phyloP scores from a whole-genome alignment of 2,888 invertebrate species.

The Idaea dimidiata region DNA sequence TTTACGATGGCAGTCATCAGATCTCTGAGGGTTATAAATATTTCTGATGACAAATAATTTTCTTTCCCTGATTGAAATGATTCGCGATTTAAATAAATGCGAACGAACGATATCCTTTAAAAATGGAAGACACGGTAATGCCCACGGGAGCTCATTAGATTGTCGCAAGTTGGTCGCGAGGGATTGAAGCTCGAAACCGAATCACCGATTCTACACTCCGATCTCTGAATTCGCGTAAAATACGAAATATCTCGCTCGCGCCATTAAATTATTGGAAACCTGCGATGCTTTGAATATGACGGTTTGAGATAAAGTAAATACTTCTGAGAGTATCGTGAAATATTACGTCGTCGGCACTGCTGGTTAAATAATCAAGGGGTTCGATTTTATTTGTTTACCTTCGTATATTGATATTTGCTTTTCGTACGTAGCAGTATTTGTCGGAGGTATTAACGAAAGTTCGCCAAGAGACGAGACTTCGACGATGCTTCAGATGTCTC shows the following conservation, averaged over 20 bases:
- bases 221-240: conserved; percentile 43
- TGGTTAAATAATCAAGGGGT: conserved; percentile 9
- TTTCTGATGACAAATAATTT: not conserved
- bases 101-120: conserved; percentile 37
- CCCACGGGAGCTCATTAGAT: conserved; percentile 59
- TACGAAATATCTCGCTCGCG: conserved; percentile 37
- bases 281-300: conserved; percentile 16
- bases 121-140: conserved; percentile 42
- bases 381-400: conserved; percentile 1
- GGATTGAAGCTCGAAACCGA: conserved; percentile 30
- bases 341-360: conserved; percentile 6
- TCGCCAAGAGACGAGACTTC: not conserved
- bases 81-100: conserved; percentile 15
- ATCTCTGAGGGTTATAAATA: not conserved
- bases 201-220: conserved; percentile 46
- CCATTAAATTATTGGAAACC: conserved; percentile 29
- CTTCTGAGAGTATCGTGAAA: conserved; percentile 10
- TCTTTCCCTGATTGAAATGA: conserved; percentile 19
- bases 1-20: not conserved
- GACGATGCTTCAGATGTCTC: not conserved
- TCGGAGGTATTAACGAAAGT: not conserved
- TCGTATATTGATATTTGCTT: not conserved
- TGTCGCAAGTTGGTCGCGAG: conserved; percentile 37
- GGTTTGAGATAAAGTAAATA: conserved; percentile 17
- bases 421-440: conserved; percentile 13